Evolutionary conservation across 2,888 invertebrate species (phyloP), one percentile per base, ranked within the genome.

Genomic region (Cataglyphis albicans): DNA sequence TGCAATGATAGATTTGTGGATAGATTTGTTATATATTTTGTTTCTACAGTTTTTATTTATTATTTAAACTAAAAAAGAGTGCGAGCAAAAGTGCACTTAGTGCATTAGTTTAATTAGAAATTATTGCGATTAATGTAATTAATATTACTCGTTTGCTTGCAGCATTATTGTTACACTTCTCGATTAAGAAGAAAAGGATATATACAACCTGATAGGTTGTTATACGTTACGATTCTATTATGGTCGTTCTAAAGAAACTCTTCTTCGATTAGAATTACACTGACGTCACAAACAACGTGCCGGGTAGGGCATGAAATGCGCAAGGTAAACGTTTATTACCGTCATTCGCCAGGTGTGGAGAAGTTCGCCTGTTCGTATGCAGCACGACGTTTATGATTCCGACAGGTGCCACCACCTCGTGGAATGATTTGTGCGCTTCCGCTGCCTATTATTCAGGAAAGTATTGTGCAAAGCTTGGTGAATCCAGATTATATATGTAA

Each of bases 361-460:
- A 64, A 75, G 44, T 18, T 32, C 87, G 81, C 86, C 88, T 89
- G 68, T 64, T 25, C 6, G 12, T 82, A 87, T 84, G 85, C 80
- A 78, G 82, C 87, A 76, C 55, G 44, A 29, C 52, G 38, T 25
- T 74, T 73, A 35, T 10, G 38, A 29, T 65, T 89, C 90, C 88
- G 86, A 84, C 91, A 91, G 90, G 91, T 91, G 90, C 89, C 87
- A 91, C 90, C 91, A 91, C 87, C 91, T 91, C 84, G 88, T 89
- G 91, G 91, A 87, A 85, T 73, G 74, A 81, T 84, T 73, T 81
- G 83, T 81, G 41, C 84, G 78, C 67, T 87, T 76, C 70, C 63
- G 63, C 75, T 59, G 48, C 61, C 41, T 67, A 68, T 35, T 61
- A 41, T 48, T 48, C 86, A 89, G 85, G 81, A 32, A 83, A 67